phyloP scores from a whole-genome alignment of 2,888 invertebrate species.

The Dicyrtomina minuta region DNA sequence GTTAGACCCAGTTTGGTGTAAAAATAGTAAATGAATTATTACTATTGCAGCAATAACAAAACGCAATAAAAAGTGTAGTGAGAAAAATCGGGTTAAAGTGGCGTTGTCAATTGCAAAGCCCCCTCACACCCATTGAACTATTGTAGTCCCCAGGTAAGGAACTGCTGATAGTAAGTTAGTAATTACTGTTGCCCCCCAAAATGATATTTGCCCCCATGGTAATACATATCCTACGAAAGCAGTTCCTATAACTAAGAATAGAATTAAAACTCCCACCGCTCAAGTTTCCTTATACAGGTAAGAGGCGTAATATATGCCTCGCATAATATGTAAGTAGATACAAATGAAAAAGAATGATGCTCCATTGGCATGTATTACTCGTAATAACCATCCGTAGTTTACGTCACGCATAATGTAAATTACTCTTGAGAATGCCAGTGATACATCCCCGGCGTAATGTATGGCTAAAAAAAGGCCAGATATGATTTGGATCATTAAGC shows the following conservation, averaged over 20 bases:
- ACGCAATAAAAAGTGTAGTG: slow-evolving; percentile 72
- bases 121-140: slow-evolving; percentile 75
- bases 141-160: slow-evolving; percentile 65
- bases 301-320: slow-evolving; percentile 58
- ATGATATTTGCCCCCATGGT: slow-evolving; percentile 79
- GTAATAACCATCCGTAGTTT: slow-evolving; percentile 69
- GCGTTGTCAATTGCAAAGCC: slow-evolving; percentile 74
- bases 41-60: slow-evolving; percentile 66
- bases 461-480: slow-evolving; percentile 70
- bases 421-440: slow-evolving; percentile 67
- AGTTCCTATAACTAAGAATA: slow-evolving; percentile 69
- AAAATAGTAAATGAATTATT: slow-evolving; percentile 66
- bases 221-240: slow-evolving; percentile 77
- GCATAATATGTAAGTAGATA: slow-evolving; percentile 67
- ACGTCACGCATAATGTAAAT: slow-evolving; percentile 71
- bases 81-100: slow-evolving; percentile 74
- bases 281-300: slow-evolving; percentile 64
- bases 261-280: slow-evolving; percentile 66
- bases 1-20: slow-evolving; percentile 70
- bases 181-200: slow-evolving; percentile 80
- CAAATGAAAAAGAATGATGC: slow-evolving; percentile 73
- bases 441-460: slow-evolving; percentile 68
- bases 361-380: slow-evolving; percentile 69
- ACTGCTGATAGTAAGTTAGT: slow-evolving; percentile 72
- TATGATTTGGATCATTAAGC: slow-evolving; percentile 67